phyloP scores from a whole-genome alignment of 2,888 invertebrate species.

The Caprella mutica region DNA sequence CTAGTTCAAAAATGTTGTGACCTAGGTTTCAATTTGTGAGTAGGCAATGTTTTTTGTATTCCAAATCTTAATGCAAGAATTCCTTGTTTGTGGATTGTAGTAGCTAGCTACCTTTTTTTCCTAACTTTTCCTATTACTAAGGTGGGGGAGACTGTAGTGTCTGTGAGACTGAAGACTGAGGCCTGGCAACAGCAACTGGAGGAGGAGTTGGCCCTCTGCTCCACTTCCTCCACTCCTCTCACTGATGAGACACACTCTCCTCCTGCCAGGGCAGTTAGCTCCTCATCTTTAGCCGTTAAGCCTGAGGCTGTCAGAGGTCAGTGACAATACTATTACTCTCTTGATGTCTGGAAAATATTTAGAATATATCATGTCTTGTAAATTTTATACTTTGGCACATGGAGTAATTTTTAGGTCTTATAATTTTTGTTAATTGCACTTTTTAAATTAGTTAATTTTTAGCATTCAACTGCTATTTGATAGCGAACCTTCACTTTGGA shows the following conservation, averaged over 20 bases:
- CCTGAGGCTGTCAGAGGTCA: slow-evolving; percentile 2
- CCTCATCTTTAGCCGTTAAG: slow-evolving; percentile 10
- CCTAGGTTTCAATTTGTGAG: neutral
- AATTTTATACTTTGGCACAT: too few species aligned
- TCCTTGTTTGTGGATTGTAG: neutral
- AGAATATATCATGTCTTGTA: too few species aligned
- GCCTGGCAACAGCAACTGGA: slow-evolving; percentile 73
- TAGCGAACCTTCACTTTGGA: too few species aligned
- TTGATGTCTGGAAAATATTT: too few species aligned
- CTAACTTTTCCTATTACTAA: slow-evolving; percentile 18
- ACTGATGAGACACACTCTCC: slow-evolving; percentile 12
- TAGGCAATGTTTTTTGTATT: neutral
- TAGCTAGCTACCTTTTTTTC: neutral
- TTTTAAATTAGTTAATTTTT: too few species aligned
- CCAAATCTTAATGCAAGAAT: neutral
- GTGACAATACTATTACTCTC: neutral
- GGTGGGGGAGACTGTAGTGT: slow-evolving; percentile 46
- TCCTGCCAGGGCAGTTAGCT: slow-evolving; percentile 20
- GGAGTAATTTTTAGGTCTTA: too few species aligned
- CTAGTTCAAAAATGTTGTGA: neutral
- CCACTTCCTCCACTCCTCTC: slow-evolving; percentile 71
- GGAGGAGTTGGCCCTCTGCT: slow-evolving; percentile 69
- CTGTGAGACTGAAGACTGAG: slow-evolving; percentile 64
- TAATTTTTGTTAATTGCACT: too few species aligned
- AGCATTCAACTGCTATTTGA: too few species aligned